phyloP scores from a whole-genome alignment of 2,113 vertebrate genomes.

The Myiopsitta monachus region DNA sequence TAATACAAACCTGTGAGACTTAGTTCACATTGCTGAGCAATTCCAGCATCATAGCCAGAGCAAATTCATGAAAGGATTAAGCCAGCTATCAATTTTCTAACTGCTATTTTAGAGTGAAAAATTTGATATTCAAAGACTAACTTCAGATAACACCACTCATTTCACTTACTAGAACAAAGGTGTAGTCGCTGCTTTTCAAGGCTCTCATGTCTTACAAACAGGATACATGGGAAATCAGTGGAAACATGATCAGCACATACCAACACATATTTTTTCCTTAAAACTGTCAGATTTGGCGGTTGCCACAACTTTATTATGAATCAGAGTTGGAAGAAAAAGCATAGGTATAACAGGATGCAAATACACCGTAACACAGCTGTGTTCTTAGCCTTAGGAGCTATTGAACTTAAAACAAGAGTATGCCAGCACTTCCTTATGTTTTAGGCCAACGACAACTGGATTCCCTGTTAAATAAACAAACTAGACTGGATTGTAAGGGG shows the following conservation, averaged over 20 bases:
- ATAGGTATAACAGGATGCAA: not conserved
- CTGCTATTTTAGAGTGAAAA: not conserved
- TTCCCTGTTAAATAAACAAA: not conserved
- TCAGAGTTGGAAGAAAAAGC: not conserved
- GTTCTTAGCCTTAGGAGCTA: not conserved
- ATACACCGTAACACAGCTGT: not conserved
- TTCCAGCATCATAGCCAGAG: accelerated
- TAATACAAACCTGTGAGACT: not conserved
- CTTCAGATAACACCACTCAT: not conserved
- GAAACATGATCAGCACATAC: not conserved
- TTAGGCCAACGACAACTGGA: not conserved
- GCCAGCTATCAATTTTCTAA: not conserved
- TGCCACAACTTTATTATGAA: not conserved
- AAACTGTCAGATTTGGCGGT: not conserved
- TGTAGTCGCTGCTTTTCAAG: not conserved
- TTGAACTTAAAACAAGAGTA: not conserved
- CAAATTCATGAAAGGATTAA: not conserved
- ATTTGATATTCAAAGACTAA: not conserved
- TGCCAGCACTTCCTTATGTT: not conserved
- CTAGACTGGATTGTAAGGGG: not conserved
- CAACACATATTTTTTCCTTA: not conserved
- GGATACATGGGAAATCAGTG: not conserved
- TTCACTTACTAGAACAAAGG: not conserved
- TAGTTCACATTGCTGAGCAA: not conserved
- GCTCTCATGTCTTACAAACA: not conserved